phyloP scores from a whole-genome alignment of 2,797 vertebrate genomes.

The Dermochelys coriacea region DNA sequence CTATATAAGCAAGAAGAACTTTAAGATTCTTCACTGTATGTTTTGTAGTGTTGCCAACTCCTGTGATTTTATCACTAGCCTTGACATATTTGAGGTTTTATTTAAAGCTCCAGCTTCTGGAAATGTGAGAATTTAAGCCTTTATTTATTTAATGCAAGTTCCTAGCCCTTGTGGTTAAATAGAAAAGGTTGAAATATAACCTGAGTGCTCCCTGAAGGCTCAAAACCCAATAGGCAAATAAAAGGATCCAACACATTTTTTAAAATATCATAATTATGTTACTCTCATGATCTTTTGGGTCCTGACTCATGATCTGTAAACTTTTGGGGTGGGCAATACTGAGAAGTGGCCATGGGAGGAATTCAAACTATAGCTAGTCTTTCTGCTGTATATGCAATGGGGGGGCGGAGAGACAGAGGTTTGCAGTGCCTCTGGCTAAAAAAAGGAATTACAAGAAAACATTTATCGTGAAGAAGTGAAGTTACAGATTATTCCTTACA shows the following conservation, averaged over 20 bases:
- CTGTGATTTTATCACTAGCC: neutral
- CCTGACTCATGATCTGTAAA: neutral
- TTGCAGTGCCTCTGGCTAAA: neutral
- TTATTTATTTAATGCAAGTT: neutral
- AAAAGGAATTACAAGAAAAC: neutral
- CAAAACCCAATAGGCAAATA: neutral
- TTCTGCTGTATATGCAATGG: neutral
- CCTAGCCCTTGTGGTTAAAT: neutral
- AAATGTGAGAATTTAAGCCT: neutral
- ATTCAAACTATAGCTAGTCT: neutral
- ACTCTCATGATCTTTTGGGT: neutral
- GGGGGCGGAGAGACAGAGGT: rapidly evolving
- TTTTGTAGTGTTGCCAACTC: neutral
- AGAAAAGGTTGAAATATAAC: rapidly evolving
- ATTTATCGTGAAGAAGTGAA: neutral
- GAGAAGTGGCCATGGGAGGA: neutral
- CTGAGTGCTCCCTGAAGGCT: neutral
- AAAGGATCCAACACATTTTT: neutral
- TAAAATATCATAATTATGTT: neutral
- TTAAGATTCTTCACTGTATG: neutral
- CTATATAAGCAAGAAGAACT: neutral
- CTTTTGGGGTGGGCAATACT: neutral
- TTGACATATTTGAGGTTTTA: neutral
- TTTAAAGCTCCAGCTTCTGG: neutral
- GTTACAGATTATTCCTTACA: neutral